A percentile compares a stretch with the other conserved stretches of the same genome.
Conservation (phyloP, 2,888 invertebrate species). For the Clitarchus hookeri region DNA sequence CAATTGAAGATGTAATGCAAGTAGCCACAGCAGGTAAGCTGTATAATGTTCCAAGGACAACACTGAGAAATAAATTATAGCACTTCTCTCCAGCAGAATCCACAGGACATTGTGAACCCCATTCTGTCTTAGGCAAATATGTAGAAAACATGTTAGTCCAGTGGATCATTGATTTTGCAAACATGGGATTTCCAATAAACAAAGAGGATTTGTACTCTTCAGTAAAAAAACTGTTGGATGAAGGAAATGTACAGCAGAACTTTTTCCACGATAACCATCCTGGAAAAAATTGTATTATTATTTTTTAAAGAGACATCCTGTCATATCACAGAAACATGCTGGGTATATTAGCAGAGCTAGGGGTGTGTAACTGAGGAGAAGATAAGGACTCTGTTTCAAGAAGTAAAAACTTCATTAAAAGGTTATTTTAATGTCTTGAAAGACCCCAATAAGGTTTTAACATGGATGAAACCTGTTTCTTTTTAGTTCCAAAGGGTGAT, state of each 20-base stretch:
- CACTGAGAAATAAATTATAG: background rate
- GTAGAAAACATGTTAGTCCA: background rate
- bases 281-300: background rate
- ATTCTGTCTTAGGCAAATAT: background rate
- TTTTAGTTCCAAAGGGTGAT: too few species aligned
- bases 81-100: background rate
- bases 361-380: too few species aligned
- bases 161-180: background rate
- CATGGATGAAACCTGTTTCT: too few species aligned
- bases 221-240: background rate
- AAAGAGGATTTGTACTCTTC: background rate
- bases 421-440: too few species aligned
- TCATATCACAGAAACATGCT: background rate
- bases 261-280: background rate
- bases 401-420: conserved; percentile 10
- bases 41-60: background rate
- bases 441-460: too few species aligned
- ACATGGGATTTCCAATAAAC: conserved; percentile 3
- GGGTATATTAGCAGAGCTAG: too few species aligned
- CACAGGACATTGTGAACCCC: background rate
- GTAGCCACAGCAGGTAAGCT: background rate
- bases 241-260: background rate
- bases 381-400: conserved; percentile 16
- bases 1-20: background rate
- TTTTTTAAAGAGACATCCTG: too few species aligned